Percentiles rank a stretch among this genome's conserved stretches.
Conservation (phyloP, 2,888 invertebrate species). For the Augochlorella aurata region DNA sequence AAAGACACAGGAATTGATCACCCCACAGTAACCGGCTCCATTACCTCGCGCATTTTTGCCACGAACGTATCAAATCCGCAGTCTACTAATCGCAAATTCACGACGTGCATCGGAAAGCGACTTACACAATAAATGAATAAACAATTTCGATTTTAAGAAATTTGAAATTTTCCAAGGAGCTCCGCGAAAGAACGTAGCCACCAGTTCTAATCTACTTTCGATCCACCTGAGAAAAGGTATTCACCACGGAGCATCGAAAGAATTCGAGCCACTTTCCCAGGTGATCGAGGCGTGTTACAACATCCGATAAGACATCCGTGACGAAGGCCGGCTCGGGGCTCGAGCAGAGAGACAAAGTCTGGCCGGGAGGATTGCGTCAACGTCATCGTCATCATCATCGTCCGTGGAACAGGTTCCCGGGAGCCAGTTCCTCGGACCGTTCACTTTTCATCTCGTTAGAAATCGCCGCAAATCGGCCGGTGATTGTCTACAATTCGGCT, state of each 20-base stretch:
- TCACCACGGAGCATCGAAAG: not conserved
- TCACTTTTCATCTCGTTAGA: constrained; percentile 12
- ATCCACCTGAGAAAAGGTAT: not conserved
- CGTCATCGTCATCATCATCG: constrained; percentile 12
- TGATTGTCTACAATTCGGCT: constrained; percentile 31
- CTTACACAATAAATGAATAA: no score
- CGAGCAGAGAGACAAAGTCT: not conserved
- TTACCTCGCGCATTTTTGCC: no score
- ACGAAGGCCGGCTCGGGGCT: not conserved
- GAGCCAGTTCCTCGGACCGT: not conserved
- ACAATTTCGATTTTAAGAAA: no score
- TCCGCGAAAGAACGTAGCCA: not conserved
- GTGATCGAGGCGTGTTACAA: constrained; percentile 13
- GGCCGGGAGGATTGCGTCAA: constrained; percentile 9
- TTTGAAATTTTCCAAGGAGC: no score
- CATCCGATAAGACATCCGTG: constrained; percentile 17
- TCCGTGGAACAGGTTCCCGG: constrained; percentile 10
- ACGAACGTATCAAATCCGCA: no score
- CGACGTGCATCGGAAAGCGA: no score
- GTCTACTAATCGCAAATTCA: no score
- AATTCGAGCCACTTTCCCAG: constrained; percentile 8
- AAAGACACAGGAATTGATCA: no score
- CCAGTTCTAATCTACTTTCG: not conserved
- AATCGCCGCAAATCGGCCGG: constrained; percentile 17
- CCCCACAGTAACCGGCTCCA: no score